Conservation (phyloP, 2,888 invertebrate genomes). For the Drosophila mimetica region DNA sequence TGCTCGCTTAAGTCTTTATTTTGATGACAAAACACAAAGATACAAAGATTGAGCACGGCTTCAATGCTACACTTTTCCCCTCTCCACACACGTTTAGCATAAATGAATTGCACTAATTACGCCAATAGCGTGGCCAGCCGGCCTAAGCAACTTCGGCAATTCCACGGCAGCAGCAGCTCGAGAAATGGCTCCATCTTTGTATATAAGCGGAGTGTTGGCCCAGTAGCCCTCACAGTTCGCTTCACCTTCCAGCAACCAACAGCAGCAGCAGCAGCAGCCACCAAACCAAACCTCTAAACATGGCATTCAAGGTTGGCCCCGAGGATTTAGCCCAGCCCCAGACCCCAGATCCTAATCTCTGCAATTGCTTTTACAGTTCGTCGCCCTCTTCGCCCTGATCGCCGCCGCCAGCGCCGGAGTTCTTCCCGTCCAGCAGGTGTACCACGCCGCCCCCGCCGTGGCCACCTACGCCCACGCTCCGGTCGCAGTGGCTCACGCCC, state of each 20-base stretch:
- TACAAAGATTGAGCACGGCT: constrained; percentile 39
- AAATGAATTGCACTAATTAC: constrained; percentile 77
- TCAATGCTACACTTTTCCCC: constrained; percentile 64
- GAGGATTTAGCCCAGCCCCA: constrained; percentile 4
- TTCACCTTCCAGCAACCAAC: constrained; percentile 52
- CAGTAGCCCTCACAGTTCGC: constrained; percentile 65
- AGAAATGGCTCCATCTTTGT: constrained; percentile 46
- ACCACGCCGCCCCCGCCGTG: constrained; percentile 67
- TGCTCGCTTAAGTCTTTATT: not conserved
- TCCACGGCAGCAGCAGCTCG: constrained; percentile 1
- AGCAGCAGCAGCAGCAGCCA: constrained; percentile 53
- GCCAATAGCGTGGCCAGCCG: constrained; percentile 37
- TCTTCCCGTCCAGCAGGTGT: constrained; percentile 69
- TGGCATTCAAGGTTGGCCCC: constrained; percentile 77
- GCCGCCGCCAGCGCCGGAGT: constrained; percentile 79
- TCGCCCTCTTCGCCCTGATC: constrained; percentile 76
- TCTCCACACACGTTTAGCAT: constrained; percentile 64
- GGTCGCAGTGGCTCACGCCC: constrained; percentile 59
- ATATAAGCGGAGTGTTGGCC: constrained; percentile 59
- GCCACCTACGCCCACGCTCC: constrained; percentile 61
- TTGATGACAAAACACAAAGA: constrained; percentile 67
- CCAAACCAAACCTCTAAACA: constrained; percentile 41
- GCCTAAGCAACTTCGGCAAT: not conserved
- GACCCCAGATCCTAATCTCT: constrained; percentile 8
- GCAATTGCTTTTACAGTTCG: constrained; percentile 55